Evolutionary conservation across 37 sponge, comb jelly and placozoan genomes (phyloP), one percentile per base, ranked within the genome.

Genomic region (Tethya wilhelma): DNA sequence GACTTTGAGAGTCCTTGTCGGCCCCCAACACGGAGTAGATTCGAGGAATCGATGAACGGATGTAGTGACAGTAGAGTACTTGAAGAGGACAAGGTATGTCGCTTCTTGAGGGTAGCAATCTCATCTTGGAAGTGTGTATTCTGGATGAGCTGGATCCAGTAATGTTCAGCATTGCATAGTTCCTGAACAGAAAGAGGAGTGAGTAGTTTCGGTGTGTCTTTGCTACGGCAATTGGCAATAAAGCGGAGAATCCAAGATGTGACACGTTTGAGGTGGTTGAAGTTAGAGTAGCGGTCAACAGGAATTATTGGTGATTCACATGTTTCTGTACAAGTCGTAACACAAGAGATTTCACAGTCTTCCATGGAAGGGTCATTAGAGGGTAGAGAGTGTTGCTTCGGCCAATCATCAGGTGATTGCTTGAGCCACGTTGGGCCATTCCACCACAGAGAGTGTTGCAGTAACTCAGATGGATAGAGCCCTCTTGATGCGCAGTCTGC

Each of bases 341-440:
- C 9, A 45, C 8, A 29, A 9, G 39, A 55, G 7, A 75, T 17
- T 5, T 23, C 22, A 9, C 40, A 12, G 9, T 31, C 34, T 30
- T 71, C 73, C 4, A 25, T 55, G 23, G 20, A 20, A 3, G 42
- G 20, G 4, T 75, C 75, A 28, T 8, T 26, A 23, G 73, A n/a
- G 25, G 73, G 41, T 30, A 58, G 23, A 33, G 38, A 26, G 4
- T 6, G 5, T 44, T 34, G 66, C 8, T 44, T 39, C 8, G 79
- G 79, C 79, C 79, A 78, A 28, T 45, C 32, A 25, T 44, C 6
- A 44, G 67, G 53, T 44, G 62, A n/a, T 5, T 3, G 23, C 7
- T 8, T 38, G 31, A 78, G 53, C 79, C 79, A 78, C 3, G 45
- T 7, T 6, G 79, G 79, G 26, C 79, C 79, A 38, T 78, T 40